A percentile compares a stretch with the other conserved stretches of the same genome.
phyloP scores from a whole-genome alignment of 2,888 invertebrate species.

The Choristoneura rosaceana region DNA sequence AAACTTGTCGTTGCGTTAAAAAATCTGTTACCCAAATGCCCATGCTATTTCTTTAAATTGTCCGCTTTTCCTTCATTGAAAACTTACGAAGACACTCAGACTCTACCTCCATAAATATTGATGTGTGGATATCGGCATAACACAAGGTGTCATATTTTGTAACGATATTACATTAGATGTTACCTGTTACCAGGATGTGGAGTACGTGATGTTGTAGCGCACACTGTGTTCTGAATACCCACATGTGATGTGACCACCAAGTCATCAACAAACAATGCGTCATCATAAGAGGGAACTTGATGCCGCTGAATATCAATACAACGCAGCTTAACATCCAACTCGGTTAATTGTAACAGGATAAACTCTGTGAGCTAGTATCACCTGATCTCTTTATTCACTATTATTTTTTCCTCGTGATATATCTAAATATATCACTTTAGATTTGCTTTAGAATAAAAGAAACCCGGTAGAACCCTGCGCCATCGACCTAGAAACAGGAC shows the following conservation, averaged over 20 bases:
- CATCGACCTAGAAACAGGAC: slow-evolving; percentile 43
- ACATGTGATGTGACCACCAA: not conserved
- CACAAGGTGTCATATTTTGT: too few relatives aligned
- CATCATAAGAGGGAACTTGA: slow-evolving; percentile 19
- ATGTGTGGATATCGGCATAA: too few relatives aligned
- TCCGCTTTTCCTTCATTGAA: too few relatives aligned
- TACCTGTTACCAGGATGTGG: not conserved
- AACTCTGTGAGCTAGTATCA: slow-evolving; percentile 23
- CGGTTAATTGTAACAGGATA: not conserved
- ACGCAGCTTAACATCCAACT: not conserved
- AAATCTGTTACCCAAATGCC: too few relatives aligned
- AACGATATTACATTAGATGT: too few relatives aligned
- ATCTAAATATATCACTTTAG: slow-evolving; percentile 5
- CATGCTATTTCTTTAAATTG: too few relatives aligned
- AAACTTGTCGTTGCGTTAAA: too few relatives aligned
- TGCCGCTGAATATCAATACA: slow-evolving; percentile 28
- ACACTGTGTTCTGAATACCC: not conserved
- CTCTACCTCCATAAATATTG: too few relatives aligned
- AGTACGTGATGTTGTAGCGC: slow-evolving; percentile 26
- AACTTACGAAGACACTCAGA: too few relatives aligned
- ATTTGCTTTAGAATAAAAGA: slow-evolving; percentile 29
- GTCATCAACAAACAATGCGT: slow-evolving; percentile 14
- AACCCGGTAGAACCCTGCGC: slow-evolving; percentile 46
- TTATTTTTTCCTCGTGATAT: not conserved
- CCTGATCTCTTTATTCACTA: slow-evolving; percentile 6